A percentile compares a stretch with the other conserved stretches of the same genome.
These are phyloP conservation scores for Sebastes trivittatus DNA, from an alignment of 2,797 vertebrate genomes.

Conservation along the genomic window DNA sequence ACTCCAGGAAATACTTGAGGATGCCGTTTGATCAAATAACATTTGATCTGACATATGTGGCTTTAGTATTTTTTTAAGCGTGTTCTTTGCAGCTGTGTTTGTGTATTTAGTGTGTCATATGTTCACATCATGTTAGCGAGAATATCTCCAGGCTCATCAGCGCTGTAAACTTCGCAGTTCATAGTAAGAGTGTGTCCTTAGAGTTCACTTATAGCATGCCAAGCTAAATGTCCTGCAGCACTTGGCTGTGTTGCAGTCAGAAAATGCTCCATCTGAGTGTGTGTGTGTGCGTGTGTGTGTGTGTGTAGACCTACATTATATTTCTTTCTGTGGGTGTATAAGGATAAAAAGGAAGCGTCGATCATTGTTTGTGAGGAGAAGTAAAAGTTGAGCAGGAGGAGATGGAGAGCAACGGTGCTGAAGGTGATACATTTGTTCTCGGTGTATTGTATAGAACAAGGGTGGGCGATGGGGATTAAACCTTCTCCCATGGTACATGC, in stretches of 20 bases:
- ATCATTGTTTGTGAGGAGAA: background rate
- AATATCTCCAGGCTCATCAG: slow-evolving; percentile 36
- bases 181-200: background rate
- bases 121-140: slow-evolving; percentile 19
- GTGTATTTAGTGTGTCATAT: slow-evolving; percentile 13
- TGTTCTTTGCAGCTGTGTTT: slow-evolving; percentile 1
- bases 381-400: background rate
- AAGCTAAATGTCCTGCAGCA: slow-evolving; percentile 37
- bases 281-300: background rate
- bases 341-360: background rate
- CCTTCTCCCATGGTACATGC: background rate
- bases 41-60: slow-evolving; percentile 42
- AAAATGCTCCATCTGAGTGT: background rate
- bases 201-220: slow-evolving; percentile 31
- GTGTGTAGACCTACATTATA: background rate
- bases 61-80: slow-evolving; percentile 2
- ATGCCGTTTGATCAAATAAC: slow-evolving; percentile 7
- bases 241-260: slow-evolving; percentile 12
- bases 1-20: slow-evolving; percentile 46
- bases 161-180: background rate
- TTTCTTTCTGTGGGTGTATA: background rate
- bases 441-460: background rate
- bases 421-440: background rate
- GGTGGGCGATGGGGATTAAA: background rate
- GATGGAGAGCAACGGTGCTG: background rate